A percentile compares a stretch with the other conserved stretches of the same genome.
Evolutionary conservation across 2,797 vertebrate genomes (phyloP).

Genomic region (Pangasius krempfi): DNA sequence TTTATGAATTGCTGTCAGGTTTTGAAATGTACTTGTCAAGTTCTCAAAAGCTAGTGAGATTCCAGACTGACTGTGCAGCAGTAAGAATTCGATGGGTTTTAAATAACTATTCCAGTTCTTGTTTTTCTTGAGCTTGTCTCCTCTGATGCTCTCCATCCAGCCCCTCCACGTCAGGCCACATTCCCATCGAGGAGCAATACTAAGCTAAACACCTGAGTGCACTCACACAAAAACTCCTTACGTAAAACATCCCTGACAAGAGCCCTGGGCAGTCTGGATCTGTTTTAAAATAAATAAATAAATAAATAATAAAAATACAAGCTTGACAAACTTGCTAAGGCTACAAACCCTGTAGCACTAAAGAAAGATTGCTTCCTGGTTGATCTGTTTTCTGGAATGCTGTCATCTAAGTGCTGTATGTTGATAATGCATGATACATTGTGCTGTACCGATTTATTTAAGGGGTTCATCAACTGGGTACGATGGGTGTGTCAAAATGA

Average conservation of each 20-base stretch:
- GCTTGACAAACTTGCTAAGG: neutral
- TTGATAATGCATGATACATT: neutral
- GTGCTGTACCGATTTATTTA: neutral
- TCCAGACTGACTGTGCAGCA: neutral
- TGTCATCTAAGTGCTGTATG: neutral
- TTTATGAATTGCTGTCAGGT: slow-evolving; percentile 1
- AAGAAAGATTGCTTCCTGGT: slow-evolving; percentile 3
- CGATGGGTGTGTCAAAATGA: neutral
- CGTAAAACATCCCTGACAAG: slow-evolving; percentile 36
- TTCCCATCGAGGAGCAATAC: slow-evolving; percentile 32
- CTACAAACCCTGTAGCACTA: neutral
- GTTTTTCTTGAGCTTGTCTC: slow-evolving; percentile 19
- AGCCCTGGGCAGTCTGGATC: slow-evolving; percentile 44
- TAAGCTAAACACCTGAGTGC: slow-evolving; percentile 36
- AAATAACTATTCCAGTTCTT: slow-evolving; percentile 29
- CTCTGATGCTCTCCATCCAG: slow-evolving; percentile 31
- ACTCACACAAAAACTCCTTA: slow-evolving; percentile 35
- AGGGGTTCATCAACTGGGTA: neutral
- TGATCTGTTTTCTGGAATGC: neutral
- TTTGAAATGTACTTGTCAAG: slow-evolving; percentile 30
- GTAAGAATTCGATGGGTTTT: neutral
- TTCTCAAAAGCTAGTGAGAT: neutral
- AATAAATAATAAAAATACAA: neutral
- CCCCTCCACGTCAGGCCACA: slow-evolving; percentile 39
- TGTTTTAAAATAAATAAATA: neutral